Base-by-base conservation (phyloP, 53 echinoderm and acorn worm species). In the Hippasteria phrygiana region DNA sequence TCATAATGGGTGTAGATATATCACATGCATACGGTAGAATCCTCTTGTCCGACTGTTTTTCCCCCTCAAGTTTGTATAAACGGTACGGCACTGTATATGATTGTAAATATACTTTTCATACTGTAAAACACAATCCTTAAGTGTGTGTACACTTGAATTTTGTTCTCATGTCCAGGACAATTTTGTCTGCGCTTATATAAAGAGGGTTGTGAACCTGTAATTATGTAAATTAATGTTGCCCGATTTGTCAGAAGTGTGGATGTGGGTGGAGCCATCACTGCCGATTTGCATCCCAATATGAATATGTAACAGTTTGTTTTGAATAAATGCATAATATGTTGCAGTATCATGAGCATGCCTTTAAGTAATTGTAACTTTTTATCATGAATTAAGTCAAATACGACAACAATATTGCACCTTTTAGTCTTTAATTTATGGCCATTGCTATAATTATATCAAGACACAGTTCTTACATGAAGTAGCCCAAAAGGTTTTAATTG, bases 191-290 rank as follows among this genome's bases (percentile, higher is more conserved):
- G 47, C 16, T 29, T 75, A 1, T 4, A 67, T 48, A 48, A 8
- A 11, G 11, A 75, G 16, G 83, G 71, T 48, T 71, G n/a, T 36
- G 3, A 35, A 54, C 22, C 11, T 50, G 50, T 70, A 34, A 71
- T 69, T 70, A 47, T 59, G 63, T 38, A 63, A 83, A 71, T 39
- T 69, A 70, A 37, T 26, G 4, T 50, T 9, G 71, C 50, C 51
- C 46, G 64, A 66, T 51, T 32, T 55, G 26, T 35, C 43, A 42
- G 34, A 35, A 46, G 54, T 36, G 46, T 34, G 33, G 31, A 71
- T 85, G 71, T 54, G 70, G 69, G 85, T 43, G 71, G 71, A 85
- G 71, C 51, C 69, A 85, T 71, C 36, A 71, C 85, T 85, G 85
- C 71, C 70, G 20, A 42, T 69, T 48, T 71, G 14, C n/a, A 46